A percentile compares a stretch with the other conserved stretches of the same genome.
These are phyloP conservation scores for Xestia sexstrigata DNA, from an alignment of 2,888 invertebrate genomes.

Conservation along the genomic window DNA sequence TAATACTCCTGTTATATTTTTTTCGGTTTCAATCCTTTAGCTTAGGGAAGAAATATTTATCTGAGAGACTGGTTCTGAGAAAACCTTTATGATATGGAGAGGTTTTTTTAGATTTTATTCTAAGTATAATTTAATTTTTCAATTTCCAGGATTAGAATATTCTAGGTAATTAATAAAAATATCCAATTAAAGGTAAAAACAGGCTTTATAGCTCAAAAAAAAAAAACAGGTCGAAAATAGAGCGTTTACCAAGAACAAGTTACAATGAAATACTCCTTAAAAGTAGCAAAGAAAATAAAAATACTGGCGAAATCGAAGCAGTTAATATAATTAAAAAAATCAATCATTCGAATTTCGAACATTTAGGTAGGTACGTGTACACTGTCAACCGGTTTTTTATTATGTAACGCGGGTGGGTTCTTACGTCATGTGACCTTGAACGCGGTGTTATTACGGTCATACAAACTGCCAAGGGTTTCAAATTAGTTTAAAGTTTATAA, in stretches of 20 bases:
- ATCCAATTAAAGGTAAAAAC: neutral
- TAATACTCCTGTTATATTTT: slow-evolving; percentile 12
- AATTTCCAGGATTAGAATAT: neutral
- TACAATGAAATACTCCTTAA: slow-evolving; percentile 22
- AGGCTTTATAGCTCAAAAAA: neutral
- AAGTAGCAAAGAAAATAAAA: slow-evolving; percentile 36
- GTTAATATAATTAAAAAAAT: slow-evolving; percentile 18
- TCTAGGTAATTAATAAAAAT: neutral
- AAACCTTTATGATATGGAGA: neutral
- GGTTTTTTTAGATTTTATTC: neutral
- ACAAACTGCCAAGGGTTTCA: slow-evolving; percentile 57
- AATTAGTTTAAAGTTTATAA: slow-evolving; percentile 37
- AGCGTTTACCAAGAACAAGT: slow-evolving; percentile 16
- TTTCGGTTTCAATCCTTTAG: neutral
- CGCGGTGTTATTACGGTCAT: slow-evolving; percentile 45
- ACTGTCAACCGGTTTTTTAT: slow-evolving; percentile 55
- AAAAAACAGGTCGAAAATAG: slow-evolving; percentile 6
- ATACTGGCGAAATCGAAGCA: slow-evolving; percentile 23
- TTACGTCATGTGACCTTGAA: slow-evolving; percentile 68
- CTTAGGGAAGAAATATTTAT: neutral
- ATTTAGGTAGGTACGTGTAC: slow-evolving; percentile 8
- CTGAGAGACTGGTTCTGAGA: slow-evolving; percentile 5
- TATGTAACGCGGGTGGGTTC: slow-evolving; percentile 60
- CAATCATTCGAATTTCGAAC: slow-evolving; percentile 46
- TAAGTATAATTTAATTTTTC: neutral